Conservation (phyloP, 2,888 invertebrate genomes). For the Pachymerium ferrugineum region DNA sequence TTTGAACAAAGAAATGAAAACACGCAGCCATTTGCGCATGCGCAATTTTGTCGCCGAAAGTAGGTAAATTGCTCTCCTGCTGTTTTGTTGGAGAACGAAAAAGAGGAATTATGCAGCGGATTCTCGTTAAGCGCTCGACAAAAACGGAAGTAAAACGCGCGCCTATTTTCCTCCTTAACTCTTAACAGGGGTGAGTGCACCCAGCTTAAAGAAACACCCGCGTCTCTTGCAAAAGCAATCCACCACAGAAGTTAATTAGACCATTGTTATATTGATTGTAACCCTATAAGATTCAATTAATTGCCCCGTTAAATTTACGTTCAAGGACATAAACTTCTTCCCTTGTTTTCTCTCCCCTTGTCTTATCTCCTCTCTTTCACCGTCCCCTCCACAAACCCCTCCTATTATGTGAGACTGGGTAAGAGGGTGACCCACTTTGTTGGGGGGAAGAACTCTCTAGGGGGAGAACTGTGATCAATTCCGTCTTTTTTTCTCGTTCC, state of each 20-base stretch:
- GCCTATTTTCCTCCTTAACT: background rate
- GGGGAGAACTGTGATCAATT: background rate
- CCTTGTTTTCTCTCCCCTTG: constrained; percentile 1
- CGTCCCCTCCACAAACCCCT: background rate
- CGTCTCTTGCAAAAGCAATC: background rate
- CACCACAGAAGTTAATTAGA: background rate
- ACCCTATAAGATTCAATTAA: constrained; percentile 17
- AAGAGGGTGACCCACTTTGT: constrained; percentile 23
- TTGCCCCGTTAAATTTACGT: constrained; percentile 14
- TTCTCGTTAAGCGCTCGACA: background rate
- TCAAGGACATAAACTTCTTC: constrained; percentile 13
- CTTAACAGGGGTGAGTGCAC: constrained; percentile 5
- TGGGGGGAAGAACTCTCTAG: background rate
- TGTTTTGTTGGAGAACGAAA: constrained; percentile 1
- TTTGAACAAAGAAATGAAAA: background rate
- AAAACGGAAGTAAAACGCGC: background rate
- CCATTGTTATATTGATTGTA: background rate
- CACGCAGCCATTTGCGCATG: background rate
- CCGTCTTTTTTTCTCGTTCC: background rate
- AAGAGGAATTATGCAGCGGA: background rate
- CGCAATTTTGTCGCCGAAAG: background rate
- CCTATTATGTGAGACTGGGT: constrained; percentile 25
- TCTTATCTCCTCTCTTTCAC: background rate
- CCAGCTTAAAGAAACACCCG: background rate
- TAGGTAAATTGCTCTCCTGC: constrained; percentile 20